Percentiles rank a stretch among this genome's conserved stretches.
These are phyloP conservation scores for Heliconius cydno DNA, from an alignment of 2,888 invertebrate genomes.

Conservation along the genomic window DNA sequence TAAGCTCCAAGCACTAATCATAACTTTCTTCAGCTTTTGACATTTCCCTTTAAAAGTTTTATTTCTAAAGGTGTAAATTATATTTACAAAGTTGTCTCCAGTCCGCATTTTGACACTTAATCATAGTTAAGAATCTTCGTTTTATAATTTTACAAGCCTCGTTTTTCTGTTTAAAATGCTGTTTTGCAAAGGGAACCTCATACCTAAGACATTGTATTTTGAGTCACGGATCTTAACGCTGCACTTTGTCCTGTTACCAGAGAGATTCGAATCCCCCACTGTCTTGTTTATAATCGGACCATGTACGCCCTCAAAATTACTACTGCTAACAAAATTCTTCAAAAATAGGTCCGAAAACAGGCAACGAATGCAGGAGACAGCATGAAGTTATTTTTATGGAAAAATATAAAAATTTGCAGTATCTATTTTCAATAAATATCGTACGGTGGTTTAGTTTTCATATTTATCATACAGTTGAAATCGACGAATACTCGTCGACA, in stretches of 20 bases:
- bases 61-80: background rate
- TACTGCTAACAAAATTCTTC: background rate
- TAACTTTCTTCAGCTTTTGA: background rate
- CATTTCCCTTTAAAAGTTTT: slow-evolving; percentile 4
- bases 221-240: too few species aligned
- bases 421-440: slow-evolving; percentile 2
- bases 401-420: background rate
- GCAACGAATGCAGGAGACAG: background rate
- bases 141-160: background rate
- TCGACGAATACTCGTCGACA: background rate
- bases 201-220: too few species aligned
- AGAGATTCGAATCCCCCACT: too few species aligned
- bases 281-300: too few species aligned
- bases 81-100: slow-evolving; percentile 10
- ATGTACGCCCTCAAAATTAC: too few species aligned
- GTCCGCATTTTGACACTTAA: slow-evolving; percentile 6
- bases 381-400: background rate
- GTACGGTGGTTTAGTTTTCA: slow-evolving; percentile 1
- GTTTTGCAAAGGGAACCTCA: background rate
- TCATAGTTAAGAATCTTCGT: background rate
- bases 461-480: slow-evolving; percentile 8
- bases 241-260: too few species aligned
- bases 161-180: background rate
- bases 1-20: background rate
- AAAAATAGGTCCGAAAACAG: background rate